Conservation (phyloP, 2,797 vertebrate species). For the Chelidonichthys spinosus region DNA sequence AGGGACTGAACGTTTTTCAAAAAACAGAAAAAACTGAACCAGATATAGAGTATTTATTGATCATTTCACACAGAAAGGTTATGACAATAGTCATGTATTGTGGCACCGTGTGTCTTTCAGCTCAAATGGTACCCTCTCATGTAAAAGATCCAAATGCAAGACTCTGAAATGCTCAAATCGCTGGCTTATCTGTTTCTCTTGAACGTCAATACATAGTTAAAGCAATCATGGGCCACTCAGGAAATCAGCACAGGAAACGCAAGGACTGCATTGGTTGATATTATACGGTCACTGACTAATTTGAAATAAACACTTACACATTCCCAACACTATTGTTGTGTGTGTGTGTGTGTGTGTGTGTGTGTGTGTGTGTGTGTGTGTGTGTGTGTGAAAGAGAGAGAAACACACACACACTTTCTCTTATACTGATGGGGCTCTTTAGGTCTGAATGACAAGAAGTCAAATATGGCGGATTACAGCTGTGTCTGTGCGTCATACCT, state of each 20-base stretch:
- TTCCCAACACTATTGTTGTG: neutral
- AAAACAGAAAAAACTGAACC: slow-evolving; percentile 26
- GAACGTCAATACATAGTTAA: slow-evolving; percentile 50
- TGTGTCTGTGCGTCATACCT: slow-evolving; percentile 77
- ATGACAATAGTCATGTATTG: slow-evolving; percentile 37
- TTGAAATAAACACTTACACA: slow-evolving; percentile 35
- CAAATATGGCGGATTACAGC: slow-evolving; percentile 68
- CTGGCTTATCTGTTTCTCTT: slow-evolving; percentile 29
- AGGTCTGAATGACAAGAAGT: slow-evolving; percentile 61
- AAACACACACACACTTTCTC: slow-evolving; percentile 3
- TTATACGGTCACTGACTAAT: slow-evolving; percentile 12
- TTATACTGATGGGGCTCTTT: slow-evolving; percentile 53
- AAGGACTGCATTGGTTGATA: neutral
- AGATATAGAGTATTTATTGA: neutral
- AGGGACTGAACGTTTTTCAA: slow-evolving; percentile 11
- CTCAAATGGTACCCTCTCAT: slow-evolving; percentile 41
- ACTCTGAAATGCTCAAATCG: slow-evolving; percentile 9
- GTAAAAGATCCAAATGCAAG: slow-evolving; percentile 39
- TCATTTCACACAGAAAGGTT: too few relatives aligned
- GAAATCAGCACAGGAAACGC: slow-evolving; percentile 17
- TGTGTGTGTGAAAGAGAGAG: neutral
- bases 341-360: neutral
- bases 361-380: neutral
- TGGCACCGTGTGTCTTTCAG: slow-evolving; percentile 38
- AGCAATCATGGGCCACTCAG: slow-evolving; percentile 51